A percentile compares a stretch with the other conserved stretches of the same genome.
Evolutionary conservation across 2,888 invertebrate genomes (phyloP).

Genomic region (Ernsta delagoae): DNA sequence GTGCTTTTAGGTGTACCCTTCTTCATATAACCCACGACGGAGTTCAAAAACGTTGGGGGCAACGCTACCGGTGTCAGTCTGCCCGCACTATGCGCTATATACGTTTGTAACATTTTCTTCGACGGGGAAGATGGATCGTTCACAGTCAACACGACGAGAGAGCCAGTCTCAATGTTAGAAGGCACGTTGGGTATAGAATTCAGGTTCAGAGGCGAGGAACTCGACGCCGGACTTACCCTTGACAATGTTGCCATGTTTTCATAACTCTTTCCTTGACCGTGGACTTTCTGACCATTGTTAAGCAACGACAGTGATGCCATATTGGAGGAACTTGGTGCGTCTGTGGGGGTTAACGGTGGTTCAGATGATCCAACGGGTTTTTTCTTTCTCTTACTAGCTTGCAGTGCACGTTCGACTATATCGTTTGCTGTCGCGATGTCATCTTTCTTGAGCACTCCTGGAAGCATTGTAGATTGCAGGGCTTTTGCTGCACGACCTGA

Average conservation of each 20-base stretch:
- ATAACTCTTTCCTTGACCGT: constrained; percentile 4
- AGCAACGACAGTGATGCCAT: constrained; percentile 29
- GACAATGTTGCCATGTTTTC: constrained; percentile 31
- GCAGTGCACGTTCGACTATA: constrained; percentile 52
- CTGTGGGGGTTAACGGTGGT: constrained; percentile 8
- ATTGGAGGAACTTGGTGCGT: constrained; percentile 19
- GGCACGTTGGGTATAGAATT: constrained; percentile 53
- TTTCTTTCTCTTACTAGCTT: constrained; percentile 18
- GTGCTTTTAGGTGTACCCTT: constrained; percentile 62
- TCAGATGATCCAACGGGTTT: neutral
- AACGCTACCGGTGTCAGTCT: constrained; percentile 67
- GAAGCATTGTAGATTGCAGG: constrained; percentile 50
- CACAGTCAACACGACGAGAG: constrained; percentile 72
- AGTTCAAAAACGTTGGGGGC: constrained; percentile 64
- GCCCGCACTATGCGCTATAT: constrained; percentile 67
- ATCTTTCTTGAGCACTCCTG: constrained; percentile 38
- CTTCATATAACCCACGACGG: constrained; percentile 73
- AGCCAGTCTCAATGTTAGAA: constrained; percentile 69
- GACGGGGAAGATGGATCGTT: constrained; percentile 71
- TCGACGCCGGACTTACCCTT: constrained; percentile 38
- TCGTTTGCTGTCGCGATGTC: constrained; percentile 55
- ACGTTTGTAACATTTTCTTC: constrained; percentile 76
- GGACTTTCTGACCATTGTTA: constrained; percentile 13
- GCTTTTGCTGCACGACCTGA: constrained; percentile 62
- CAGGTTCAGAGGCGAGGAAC: constrained; percentile 41